Percentiles rank a stretch among this genome's conserved stretches.
Conservation (phyloP, 2,113 vertebrate genomes). For the Cisticola juncidis region DNA sequence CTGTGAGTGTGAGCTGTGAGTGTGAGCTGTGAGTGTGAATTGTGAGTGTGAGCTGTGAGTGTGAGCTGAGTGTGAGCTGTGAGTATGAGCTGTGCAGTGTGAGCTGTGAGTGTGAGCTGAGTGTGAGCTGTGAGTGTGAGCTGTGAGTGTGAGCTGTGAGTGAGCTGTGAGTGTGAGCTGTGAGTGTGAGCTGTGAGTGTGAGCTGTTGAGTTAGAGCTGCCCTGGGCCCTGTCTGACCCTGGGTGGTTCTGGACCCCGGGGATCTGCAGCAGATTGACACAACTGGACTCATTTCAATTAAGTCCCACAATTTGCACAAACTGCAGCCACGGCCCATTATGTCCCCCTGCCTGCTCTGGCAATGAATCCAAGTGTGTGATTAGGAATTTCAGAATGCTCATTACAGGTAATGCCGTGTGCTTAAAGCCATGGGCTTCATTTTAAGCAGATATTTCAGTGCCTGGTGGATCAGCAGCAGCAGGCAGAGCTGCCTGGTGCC, state of each 20-base stretch:
- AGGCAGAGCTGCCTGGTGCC: not conserved
- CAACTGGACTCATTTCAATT: not conserved
- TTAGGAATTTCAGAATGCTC: not conserved
- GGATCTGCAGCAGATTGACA: not conserved
- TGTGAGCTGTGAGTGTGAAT: not conserved
- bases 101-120: not conserved
- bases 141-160: not conserved
- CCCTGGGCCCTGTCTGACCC: not conserved
- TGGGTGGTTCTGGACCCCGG: not conserved
- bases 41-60: not conserved
- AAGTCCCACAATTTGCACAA: not conserved
- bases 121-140: no score
- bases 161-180: not conserved
- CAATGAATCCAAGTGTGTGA: not conserved
- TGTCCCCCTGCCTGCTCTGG: not conserved
- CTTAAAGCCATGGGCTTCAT: not conserved
- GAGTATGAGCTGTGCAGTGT: not conserved
- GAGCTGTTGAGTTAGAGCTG: not conserved
- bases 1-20: not conserved
- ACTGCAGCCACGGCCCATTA: not conserved
- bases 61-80: not conserved
- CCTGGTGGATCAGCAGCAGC: not conserved
- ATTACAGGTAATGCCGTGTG: constrained; percentile 14
- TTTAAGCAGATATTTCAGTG: not conserved
- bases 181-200: no score